These are phyloP conservation scores for Drosophila lacteicornis DNA, from an alignment of 1,140 invertebrate species.

Conservation along the genomic window DNA sequence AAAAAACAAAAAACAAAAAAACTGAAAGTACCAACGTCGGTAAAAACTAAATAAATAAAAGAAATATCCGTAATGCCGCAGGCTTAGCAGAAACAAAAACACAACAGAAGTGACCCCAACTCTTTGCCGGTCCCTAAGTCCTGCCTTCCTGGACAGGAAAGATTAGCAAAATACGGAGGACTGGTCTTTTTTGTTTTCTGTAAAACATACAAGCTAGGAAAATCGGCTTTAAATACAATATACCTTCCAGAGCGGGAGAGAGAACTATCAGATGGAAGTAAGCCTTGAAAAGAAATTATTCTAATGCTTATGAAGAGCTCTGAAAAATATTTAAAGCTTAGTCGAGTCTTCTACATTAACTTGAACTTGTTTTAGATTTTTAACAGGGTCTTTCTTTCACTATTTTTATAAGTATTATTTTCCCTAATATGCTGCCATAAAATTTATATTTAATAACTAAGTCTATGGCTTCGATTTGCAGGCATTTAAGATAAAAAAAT, in stretches of 20 bases:
- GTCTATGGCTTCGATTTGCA: too few species aligned
- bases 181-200: too few species aligned
- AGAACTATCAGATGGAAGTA: too few species aligned
- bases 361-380: too few species aligned
- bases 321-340: too few species aligned
- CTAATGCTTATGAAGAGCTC: not conserved
- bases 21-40: conserved; percentile 1
- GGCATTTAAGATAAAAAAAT: too few species aligned
- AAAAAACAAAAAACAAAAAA: not conserved
- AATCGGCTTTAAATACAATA: conserved; percentile 4
- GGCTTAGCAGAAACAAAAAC: conserved; percentile 7
- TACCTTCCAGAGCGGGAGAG: not conserved
- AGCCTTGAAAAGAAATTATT: not conserved
- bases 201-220: not conserved
- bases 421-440: too few species aligned
- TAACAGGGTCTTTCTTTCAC: too few species aligned
- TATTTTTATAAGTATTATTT: too few species aligned
- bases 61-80: conserved; percentile 19
- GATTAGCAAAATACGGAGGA: conserved; percentile 1
- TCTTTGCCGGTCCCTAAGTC: conserved; percentile 6
- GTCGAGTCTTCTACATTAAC: too few species aligned
- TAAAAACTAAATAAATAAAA: conserved; percentile 27
- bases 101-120: conserved; percentile 15
- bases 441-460: too few species aligned
- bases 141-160: conserved; percentile 19